phyloP scores from a whole-genome alignment of 2,888 invertebrate genomes.

The Lamellibrachia satsuma region DNA sequence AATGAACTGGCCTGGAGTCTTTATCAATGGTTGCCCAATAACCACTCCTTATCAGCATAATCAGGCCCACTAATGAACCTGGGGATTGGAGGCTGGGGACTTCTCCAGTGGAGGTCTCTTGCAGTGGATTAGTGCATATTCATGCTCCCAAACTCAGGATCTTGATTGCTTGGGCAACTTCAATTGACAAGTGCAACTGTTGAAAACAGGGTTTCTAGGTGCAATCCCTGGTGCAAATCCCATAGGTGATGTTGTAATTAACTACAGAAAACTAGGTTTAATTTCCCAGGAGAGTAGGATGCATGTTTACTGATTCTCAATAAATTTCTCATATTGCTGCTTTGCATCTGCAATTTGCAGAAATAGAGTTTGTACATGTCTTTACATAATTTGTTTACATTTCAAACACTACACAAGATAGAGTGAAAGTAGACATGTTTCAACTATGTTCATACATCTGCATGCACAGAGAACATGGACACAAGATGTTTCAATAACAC shows the following conservation, averaged over 20 bases:
- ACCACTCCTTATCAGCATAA: slow-evolving; percentile 6
- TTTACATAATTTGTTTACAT: background rate
- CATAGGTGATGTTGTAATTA: background rate
- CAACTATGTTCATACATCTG: background rate
- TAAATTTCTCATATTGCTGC: background rate
- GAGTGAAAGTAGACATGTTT: background rate
- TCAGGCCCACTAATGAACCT: background rate
- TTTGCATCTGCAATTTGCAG: background rate
- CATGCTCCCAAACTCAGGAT: background rate
- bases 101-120: background rate
- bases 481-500: background rate
- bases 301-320: background rate
- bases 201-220: background rate
- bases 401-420: background rate
- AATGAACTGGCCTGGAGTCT: background rate
- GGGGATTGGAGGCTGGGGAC: background rate
- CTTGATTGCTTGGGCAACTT: background rate
- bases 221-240: background rate
- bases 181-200: slow-evolving; percentile 2
- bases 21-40: slow-evolving; percentile 13
- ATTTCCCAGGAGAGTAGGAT: background rate
- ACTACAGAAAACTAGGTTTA: background rate
- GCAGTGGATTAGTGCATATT: slow-evolving; percentile 4
- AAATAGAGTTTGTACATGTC: background rate
- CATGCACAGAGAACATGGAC: background rate